These are phyloP conservation scores for Glaucopsyche alexis DNA, from an alignment of 2,888 invertebrate species.

Conservation along the genomic window DNA sequence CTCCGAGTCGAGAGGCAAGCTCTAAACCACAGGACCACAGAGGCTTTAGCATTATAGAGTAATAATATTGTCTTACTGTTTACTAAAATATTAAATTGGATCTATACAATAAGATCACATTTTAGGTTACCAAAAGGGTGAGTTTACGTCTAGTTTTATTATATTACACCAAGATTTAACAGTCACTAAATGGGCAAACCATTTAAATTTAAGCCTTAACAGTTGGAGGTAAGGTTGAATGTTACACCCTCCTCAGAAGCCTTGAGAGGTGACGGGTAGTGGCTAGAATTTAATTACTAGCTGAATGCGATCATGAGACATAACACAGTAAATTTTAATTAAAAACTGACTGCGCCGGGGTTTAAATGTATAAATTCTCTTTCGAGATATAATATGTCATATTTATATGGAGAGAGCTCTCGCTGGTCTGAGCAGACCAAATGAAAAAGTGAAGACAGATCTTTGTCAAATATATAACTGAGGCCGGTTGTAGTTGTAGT, in stretches of 20 bases:
- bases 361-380: background rate
- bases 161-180: background rate
- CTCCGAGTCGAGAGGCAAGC: too few species aligned
- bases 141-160: background rate
- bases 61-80: too few species aligned
- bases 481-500: too few species aligned
- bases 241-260: background rate
- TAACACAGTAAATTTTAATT: slow-evolving; percentile 6
- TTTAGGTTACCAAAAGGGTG: background rate
- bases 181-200: background rate
- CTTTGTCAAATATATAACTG: too few species aligned
- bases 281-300: slow-evolving; percentile 9
- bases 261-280: background rate
- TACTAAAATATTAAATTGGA: too few species aligned
- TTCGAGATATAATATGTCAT: background rate
- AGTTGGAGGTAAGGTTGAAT: background rate
- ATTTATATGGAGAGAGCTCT: too few species aligned
- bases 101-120: too few species aligned
- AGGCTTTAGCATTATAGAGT: too few species aligned
- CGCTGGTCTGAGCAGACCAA: too few species aligned
- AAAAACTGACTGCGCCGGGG: background rate
- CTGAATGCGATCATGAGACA: slow-evolving; percentile 11
- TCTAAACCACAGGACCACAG: too few species aligned
- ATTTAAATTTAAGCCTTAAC: background rate
- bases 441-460: too few species aligned